A percentile compares a stretch with the other conserved stretches of the same genome.
Evolutionary conservation across 2,113 vertebrate species (phyloP).

Genomic region (Hipposideros armiger): DNA sequence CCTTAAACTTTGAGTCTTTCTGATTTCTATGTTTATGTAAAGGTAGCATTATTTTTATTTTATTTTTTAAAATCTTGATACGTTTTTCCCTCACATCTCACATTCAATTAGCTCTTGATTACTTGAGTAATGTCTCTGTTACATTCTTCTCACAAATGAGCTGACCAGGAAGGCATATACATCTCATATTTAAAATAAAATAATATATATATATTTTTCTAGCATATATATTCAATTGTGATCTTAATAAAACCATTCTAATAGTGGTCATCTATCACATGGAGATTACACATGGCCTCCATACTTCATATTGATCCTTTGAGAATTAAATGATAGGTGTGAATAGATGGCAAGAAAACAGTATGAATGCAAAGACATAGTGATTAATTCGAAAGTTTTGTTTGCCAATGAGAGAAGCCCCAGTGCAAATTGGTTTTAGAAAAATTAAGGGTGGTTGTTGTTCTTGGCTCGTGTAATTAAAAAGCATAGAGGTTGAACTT

Average conservation of each 20-base stretch:
- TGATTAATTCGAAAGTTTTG: not conserved
- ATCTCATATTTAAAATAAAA: not conserved
- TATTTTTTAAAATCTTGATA: not conserved
- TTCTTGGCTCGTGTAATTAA: not conserved
- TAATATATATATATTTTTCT: not conserved
- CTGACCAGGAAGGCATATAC: not conserved
- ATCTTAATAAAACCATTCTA: slow-evolving; percentile 7
- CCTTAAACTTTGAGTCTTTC: not conserved
- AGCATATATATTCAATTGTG: not conserved
- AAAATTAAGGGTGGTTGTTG: not conserved
- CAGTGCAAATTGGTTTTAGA: not conserved
- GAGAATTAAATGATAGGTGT: not conserved
- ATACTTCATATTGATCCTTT: not conserved
- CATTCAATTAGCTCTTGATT: not conserved
- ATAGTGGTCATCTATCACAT: not conserved
- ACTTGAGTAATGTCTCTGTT: not conserved
- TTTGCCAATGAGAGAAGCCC: not conserved
- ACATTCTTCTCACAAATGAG: not conserved
- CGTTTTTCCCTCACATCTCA: not conserved
- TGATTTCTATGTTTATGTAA: not conserved
- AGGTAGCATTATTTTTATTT: not conserved
- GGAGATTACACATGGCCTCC: not conserved
- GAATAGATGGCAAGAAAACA: not conserved
- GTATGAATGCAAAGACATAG: not conserved
- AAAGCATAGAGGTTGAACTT: not conserved